Evolutionary conservation across 2,888 invertebrate species (phyloP).

Genomic region (Hololepta plana): DNA sequence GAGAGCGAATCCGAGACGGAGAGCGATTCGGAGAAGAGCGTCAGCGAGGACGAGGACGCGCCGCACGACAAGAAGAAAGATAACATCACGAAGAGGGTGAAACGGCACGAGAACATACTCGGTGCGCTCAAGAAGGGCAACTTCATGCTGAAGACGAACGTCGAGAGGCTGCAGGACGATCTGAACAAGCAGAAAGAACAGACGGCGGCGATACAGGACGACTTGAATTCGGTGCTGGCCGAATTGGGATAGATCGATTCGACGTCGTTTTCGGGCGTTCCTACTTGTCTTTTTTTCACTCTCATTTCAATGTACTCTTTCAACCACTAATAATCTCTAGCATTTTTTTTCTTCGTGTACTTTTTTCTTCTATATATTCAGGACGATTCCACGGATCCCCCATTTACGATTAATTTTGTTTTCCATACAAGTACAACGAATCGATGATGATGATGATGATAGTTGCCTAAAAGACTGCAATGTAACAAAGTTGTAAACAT

Average conservation of each 20-base stretch:
- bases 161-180: constrained; percentile 73
- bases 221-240: constrained; percentile 69
- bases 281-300: no score
- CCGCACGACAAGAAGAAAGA: constrained; percentile 46
- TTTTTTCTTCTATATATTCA: no score
- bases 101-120: constrained; percentile 61
- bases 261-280: no score
- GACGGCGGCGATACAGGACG: constrained; percentile 58
- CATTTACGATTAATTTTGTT: no score
- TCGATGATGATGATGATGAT: no score
- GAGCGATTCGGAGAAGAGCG: constrained; percentile 44
- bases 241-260: constrained; percentile 76
- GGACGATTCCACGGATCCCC: no score
- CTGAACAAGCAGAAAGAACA: constrained; percentile 67
- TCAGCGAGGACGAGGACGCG: constrained; percentile 39
- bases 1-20: constrained; percentile 42
- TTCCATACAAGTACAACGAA: no score
- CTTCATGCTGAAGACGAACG: constrained; percentile 70
- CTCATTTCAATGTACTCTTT: no score
- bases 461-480: no score
- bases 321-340: no score
- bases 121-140: constrained; percentile 76
- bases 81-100: constrained; percentile 43
- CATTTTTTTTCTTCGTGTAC: no score
- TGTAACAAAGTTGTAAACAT: no score